Percentiles rank a stretch among this genome's conserved stretches.
phyloP scores from a whole-genome alignment of 35 echinoderm and acorn worm species.

The Heliocidaris tuberculata region DNA sequence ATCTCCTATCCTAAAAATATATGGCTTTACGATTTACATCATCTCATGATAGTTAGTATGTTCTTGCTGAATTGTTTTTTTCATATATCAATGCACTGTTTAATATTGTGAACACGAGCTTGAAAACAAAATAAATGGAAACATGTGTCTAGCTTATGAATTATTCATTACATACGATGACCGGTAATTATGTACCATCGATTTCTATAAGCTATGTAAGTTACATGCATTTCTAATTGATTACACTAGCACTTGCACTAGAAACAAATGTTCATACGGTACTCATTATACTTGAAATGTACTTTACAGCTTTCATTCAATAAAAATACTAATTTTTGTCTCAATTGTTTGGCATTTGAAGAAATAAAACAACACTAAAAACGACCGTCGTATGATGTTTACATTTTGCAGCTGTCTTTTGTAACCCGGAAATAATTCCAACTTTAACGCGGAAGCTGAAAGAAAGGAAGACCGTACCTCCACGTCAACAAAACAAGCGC shows the following conservation, averaged over 20 bases:
- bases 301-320: too few relatives aligned
- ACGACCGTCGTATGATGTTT: not conserved
- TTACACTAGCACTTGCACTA: too few relatives aligned
- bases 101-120: not conserved
- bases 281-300: too few relatives aligned
- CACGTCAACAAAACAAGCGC: not conserved
- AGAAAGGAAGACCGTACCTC: not conserved
- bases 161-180: not conserved
- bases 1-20: not conserved
- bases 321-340: too few relatives aligned
- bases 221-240: too few relatives aligned
- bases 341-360: too few relatives aligned
- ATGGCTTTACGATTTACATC: not conserved
- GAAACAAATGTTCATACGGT: too few relatives aligned
- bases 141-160: conserved; percentile 1
- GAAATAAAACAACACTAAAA: too few relatives aligned
- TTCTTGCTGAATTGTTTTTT: too few relatives aligned
- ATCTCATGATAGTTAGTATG: not conserved
- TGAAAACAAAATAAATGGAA: not conserved
- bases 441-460: not conserved
- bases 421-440: not conserved
- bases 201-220: too few relatives aligned
- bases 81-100: not conserved
- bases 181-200: too few relatives aligned
- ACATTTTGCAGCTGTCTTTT: not conserved